phyloP scores from a whole-genome alignment of 1,140 invertebrate genomes.

The Aricia agestis region DNA sequence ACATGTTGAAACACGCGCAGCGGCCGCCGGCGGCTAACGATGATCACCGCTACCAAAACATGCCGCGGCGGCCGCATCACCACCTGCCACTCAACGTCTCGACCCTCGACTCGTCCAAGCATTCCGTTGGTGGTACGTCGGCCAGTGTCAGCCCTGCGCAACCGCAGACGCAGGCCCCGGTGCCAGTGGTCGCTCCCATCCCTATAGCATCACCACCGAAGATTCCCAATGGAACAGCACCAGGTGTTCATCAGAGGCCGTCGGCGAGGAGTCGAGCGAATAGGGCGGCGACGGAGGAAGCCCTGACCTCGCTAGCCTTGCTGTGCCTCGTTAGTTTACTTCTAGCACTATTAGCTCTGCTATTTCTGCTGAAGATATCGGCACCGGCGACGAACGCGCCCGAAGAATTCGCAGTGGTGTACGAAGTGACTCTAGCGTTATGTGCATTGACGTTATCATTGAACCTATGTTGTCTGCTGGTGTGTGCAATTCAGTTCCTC shows the following conservation, averaged over 20 bases:
- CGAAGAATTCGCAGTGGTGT: conserved; percentile 90
- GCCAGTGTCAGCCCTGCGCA: conserved; percentile 73
- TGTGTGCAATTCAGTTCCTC: conserved; percentile 95
- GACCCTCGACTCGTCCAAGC: conserved; percentile 82
- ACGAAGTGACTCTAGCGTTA: conserved; percentile 92
- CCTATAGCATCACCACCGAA: conserved; percentile 57
- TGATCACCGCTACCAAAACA: conserved; percentile 73
- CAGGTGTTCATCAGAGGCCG: conserved; percentile 65
- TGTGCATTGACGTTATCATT: conserved; percentile 91
- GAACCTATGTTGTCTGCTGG: conserved; percentile 92
- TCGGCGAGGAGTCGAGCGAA: conserved; percentile 65
- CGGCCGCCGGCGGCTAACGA: conserved; percentile 68
- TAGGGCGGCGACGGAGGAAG: conserved; percentile 83
- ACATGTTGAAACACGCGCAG: conserved; percentile 75
- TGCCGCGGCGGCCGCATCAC: conserved; percentile 73
- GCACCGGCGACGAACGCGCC: conserved; percentile 79
- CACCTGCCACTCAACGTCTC: conserved; percentile 82
- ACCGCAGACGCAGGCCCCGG: conserved; percentile 44
- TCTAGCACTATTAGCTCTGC: conserved; percentile 87
- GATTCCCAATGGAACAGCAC: conserved; percentile 68
- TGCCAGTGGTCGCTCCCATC: conserved; percentile 49
- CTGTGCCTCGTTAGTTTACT: conserved; percentile 89
- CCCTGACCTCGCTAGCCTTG: conserved; percentile 90
- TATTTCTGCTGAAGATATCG: conserved; percentile 91
- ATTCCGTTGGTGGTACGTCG: conserved; percentile 81